phyloP scores from a whole-genome alignment of 2,888 invertebrate species.

The Phlogophora meticulosa region DNA sequence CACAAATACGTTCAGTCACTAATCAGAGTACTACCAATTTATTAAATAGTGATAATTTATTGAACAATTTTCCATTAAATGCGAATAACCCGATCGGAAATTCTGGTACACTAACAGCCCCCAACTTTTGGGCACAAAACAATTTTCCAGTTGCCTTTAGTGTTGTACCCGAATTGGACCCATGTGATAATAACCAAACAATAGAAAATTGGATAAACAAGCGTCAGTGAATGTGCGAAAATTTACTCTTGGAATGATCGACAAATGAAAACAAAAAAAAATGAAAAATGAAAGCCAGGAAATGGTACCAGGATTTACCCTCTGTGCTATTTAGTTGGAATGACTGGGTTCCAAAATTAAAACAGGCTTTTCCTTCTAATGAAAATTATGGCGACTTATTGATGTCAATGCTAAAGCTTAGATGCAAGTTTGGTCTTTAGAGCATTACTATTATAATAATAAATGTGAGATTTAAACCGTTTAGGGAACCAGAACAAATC shows the following conservation, averaged over 20 bases:
- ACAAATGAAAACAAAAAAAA: no score
- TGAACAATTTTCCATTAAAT: not conserved
- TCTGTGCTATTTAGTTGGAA: constrained; percentile 5
- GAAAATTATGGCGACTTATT: not conserved
- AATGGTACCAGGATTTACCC: not conserved
- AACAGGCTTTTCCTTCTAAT: constrained; percentile 3
- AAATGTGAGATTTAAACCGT: no score
- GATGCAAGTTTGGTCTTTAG: no score
- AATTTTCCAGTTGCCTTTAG: constrained; percentile 3
- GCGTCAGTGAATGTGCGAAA: constrained; percentile 7
- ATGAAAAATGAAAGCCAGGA: no score
- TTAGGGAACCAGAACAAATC: not conserved
- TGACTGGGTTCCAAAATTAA: constrained; percentile 2
- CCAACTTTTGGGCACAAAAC: not conserved
- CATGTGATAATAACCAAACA: not conserved
- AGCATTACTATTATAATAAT: no score
- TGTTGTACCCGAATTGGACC: constrained; percentile 1
- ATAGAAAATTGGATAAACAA: not conserved
- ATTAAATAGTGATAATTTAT: not conserved
- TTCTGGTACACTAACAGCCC: not conserved
- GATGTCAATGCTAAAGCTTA: no score
- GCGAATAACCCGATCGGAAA: not conserved
- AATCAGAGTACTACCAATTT: not conserved
- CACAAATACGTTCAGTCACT: not conserved
- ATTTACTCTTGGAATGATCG: constrained; percentile 4